These are phyloP conservation scores for Nycticebus coucang DNA, from an alignment of 2,113 vertebrate species.

Conservation along the genomic window DNA sequence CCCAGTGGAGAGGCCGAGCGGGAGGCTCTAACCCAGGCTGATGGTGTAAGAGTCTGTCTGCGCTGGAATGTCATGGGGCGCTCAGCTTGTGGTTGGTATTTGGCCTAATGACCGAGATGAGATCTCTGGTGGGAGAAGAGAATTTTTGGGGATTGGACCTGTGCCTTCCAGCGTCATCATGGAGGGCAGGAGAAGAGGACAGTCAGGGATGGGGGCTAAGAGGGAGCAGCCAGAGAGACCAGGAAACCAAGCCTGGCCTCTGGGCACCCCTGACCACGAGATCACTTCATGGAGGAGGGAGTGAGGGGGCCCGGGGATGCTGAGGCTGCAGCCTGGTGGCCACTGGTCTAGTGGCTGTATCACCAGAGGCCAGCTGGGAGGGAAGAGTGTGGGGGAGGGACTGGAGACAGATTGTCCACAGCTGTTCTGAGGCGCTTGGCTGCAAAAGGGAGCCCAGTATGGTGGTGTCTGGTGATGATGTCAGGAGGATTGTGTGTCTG, in stretches of 20 bases:
- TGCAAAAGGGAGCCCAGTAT: neutral
- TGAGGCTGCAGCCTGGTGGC: rapidly evolving
- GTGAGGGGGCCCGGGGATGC: too few relatives aligned
- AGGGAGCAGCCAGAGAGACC: too few relatives aligned
- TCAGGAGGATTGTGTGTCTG: neutral
- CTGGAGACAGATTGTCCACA: too few relatives aligned
- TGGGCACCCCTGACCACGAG: neutral
- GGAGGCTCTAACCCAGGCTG: rapidly evolving
- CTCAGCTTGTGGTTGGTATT: too few relatives aligned
- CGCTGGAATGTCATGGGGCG: rapidly evolving
- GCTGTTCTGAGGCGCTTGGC: neutral
- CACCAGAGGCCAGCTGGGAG: rapidly evolving
- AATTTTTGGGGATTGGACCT: neutral
- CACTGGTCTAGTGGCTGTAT: neutral
- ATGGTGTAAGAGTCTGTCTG: rapidly evolving
- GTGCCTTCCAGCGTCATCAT: rapidly evolving
- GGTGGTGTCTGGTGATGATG: neutral
- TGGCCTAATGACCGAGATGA: neutral
- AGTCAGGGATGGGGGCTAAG: too few relatives aligned
- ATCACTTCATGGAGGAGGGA: too few relatives aligned
- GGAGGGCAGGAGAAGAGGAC: too few relatives aligned
- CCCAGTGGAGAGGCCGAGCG: rapidly evolving
- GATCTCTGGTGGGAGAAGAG: too few relatives aligned
- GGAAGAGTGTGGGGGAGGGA: neutral
- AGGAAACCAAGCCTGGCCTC: neutral